Conservation (phyloP, 1,140 invertebrate species). For the Drosophila arizonae region DNA sequence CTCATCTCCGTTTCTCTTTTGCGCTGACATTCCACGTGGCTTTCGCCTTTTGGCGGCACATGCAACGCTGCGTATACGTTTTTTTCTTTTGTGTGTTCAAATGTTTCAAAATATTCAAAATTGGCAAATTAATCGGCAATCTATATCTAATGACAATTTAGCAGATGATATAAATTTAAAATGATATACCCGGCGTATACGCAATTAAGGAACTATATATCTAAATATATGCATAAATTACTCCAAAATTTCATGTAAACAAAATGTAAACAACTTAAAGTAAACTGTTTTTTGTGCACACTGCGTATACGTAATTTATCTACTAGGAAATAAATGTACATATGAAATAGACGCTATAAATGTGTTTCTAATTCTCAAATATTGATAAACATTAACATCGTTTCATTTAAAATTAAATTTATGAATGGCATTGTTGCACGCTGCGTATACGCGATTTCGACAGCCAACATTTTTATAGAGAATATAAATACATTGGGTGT, state of each 20-base stretch:
- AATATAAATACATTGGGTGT: too few relatives aligned
- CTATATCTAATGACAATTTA: not conserved
- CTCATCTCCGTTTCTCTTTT: constrained; percentile 34
- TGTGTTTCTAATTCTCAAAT: too few relatives aligned
- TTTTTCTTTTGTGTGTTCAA: constrained; percentile 9
- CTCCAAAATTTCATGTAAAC: too few relatives aligned
- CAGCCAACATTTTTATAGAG: too few relatives aligned
- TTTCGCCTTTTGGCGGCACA: constrained; percentile 33
- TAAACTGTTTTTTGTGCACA: too few relatives aligned
- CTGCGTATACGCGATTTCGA: not conserved
- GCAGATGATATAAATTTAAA: not conserved
- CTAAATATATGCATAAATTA: too few relatives aligned
- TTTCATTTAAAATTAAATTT: too few relatives aligned
- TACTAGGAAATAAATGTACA: too few relatives aligned
- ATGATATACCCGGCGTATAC: not conserved
- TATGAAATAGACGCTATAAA: too few relatives aligned
- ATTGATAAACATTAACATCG: too few relatives aligned
- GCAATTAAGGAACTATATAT: not conserved
- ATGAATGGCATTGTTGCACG: not conserved
- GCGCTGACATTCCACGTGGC: constrained; percentile 40
- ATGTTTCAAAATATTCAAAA: not conserved
- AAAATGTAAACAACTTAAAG: too few relatives aligned
- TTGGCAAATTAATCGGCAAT: not conserved
- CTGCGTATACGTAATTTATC: too few relatives aligned
- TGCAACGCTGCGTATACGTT: constrained; percentile 67